A percentile compares a stretch with the other conserved stretches of the same genome.
These are phyloP conservation scores for Microtus ochrogaster DNA, from an alignment of 2,113 vertebrate species.

Conservation along the genomic window DNA sequence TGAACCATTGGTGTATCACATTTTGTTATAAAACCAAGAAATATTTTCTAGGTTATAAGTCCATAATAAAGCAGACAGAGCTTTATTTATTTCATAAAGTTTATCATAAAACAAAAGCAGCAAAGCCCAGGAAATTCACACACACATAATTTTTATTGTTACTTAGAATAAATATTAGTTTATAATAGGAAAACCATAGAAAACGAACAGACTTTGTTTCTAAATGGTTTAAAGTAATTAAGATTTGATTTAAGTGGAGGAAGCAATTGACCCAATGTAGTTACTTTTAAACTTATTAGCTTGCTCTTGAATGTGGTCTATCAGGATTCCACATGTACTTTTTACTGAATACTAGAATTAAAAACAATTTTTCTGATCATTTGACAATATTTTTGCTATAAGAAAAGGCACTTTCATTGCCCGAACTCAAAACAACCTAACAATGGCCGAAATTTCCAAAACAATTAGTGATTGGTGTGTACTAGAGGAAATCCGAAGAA, in stretches of 20 bases:
- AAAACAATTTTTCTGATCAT: constrained; percentile 1
- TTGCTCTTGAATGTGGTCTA: background rate
- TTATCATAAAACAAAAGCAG: background rate
- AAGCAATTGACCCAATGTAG: background rate
- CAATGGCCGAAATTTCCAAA: background rate
- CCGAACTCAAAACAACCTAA: background rate
- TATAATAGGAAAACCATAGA: background rate
- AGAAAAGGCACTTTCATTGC: background rate
- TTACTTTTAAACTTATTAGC: constrained; percentile 12
- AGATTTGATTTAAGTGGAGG: background rate
- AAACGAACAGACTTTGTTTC: background rate
- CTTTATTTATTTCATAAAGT: background rate
- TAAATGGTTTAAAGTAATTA: background rate
- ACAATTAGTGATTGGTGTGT: constrained; percentile 33
- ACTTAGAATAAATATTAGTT: background rate
- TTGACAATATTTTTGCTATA: background rate
- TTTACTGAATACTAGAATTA: background rate
- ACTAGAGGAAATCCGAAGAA: background rate
- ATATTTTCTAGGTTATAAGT: background rate
- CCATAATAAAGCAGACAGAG: background rate
- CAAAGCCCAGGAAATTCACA: background rate
- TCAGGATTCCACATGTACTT: constrained; percentile 3
- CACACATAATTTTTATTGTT: background rate
- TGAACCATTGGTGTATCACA: background rate
- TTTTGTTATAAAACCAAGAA: background rate